Conservation (phyloP, 2,797 vertebrate species). For the Pipistrellus nathusii region DNA sequence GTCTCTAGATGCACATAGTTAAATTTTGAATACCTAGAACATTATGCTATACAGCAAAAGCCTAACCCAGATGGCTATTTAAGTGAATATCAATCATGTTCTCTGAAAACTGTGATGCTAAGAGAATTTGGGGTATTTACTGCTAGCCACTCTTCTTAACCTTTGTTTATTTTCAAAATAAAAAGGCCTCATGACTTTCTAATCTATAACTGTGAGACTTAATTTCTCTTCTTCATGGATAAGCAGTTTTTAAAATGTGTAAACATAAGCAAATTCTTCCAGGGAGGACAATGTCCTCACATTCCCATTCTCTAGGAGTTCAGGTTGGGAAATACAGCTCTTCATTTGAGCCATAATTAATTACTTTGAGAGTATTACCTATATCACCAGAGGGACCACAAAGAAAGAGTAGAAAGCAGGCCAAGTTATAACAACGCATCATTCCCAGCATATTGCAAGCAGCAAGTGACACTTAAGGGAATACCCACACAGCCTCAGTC, state of each 20-base stretch:
- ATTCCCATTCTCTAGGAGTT: slow-evolving; percentile 45
- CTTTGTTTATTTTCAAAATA: slow-evolving; percentile 57
- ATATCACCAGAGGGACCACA: slow-evolving; percentile 54
- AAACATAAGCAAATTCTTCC: slow-evolving; percentile 61
- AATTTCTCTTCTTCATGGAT: slow-evolving; percentile 64
- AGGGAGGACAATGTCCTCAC: slow-evolving; percentile 23
- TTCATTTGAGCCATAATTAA: slow-evolving; percentile 71
- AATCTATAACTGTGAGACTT: not conserved
- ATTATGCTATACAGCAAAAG: not conserved
- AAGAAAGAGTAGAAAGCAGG: slow-evolving; percentile 61
- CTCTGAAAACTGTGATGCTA: not conserved
- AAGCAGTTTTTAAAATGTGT: slow-evolving; percentile 59
- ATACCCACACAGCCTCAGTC: slow-evolving; percentile 47
- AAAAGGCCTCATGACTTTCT: slow-evolving; percentile 24
- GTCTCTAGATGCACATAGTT: not conserved
- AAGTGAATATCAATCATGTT: not conserved
- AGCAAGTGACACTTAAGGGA: slow-evolving; percentile 64
- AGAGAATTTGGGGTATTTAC: slow-evolving; percentile 18
- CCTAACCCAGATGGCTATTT: not conserved
- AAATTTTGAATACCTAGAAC: not conserved
- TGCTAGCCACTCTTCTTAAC: not conserved
- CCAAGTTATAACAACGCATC: slow-evolving; percentile 63
- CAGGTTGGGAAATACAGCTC: slow-evolving; percentile 34
- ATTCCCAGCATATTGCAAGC: not conserved
- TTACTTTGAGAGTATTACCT: slow-evolving; percentile 62